A percentile compares a stretch with the other conserved stretches of the same genome.
phyloP scores from a whole-genome alignment of 1,140 invertebrate genomes.

The Cydia fagiglandana region DNA sequence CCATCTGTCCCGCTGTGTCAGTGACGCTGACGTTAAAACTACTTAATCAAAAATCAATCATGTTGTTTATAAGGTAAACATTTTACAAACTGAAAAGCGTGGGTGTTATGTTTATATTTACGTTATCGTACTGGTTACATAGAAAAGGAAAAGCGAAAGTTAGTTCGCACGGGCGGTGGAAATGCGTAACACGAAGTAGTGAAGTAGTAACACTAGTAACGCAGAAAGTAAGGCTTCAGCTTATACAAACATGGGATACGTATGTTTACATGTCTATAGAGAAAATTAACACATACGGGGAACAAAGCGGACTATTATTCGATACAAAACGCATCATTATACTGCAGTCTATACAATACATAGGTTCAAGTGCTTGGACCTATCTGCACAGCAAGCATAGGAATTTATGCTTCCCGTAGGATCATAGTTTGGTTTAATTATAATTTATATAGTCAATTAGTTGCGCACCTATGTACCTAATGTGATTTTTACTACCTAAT shows the following conservation, averaged over 20 bases:
- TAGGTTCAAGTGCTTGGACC: too few species aligned
- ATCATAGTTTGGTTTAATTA: too few species aligned
- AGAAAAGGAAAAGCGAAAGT: constrained; percentile 24
- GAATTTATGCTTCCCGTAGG: too few species aligned
- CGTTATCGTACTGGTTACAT: background rate
- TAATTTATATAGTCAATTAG: too few species aligned
- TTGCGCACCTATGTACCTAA: too few species aligned
- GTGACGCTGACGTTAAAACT: background rate
- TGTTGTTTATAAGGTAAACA: background rate
- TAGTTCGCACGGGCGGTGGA: background rate
- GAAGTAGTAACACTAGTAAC: too few species aligned
- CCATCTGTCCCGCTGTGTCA: too few species aligned
- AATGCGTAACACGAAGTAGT: background rate
- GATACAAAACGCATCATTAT: background rate
- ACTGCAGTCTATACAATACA: too few species aligned
- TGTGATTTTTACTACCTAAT: too few species aligned
- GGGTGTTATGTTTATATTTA: background rate
- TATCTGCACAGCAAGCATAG: too few species aligned
- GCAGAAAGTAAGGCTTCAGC: constrained; percentile 17
- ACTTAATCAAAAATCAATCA: too few species aligned
- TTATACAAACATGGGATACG: background rate
- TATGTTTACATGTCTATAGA: background rate
- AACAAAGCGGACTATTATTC: background rate
- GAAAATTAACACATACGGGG: background rate
- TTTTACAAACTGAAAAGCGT: background rate